Evolutionary conservation across 2,888 invertebrate species (phyloP), one percentile per base, ranked within the genome.

Genomic region (Thalpophila matura): DNA sequence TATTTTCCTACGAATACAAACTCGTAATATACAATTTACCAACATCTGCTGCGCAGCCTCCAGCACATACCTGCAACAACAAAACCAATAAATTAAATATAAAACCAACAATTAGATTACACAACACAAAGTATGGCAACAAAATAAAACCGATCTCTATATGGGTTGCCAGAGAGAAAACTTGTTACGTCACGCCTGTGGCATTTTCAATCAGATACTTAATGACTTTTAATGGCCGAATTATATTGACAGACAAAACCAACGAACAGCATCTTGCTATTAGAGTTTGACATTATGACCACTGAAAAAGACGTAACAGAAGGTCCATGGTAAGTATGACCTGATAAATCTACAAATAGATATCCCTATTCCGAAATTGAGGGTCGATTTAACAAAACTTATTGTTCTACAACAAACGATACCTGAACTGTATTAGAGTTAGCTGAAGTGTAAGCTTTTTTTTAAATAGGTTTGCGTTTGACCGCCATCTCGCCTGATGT

Each of bases 21-120:
- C 12, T 3, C 6, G 10, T n/a, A n/a, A n/a, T n/a, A n/a, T n/a
- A n/a, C n/a, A 61, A 14, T 38, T 50, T 45, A 75, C 73, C 54
- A 56, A 43, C 43, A 55, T 20, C 40, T 18, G 38, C 27, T 29
- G 6, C 49, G 18, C 45, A 53, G 60, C 20, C 42, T 22, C 63
- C 35, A 18, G 22, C 14, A 50, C 77, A 60, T 78, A 79, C 79
- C 77, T 79, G 80, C 16, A 79, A 78, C 60, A 69, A 80, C 59
- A 72, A 72, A 24, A 66, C 26, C 74, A 65, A 64, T 55, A 64
- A 67, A 64, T 77, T 62, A 70, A n/a, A 62, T 45, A 63, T 49
- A 46, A 50, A 60, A 67, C 55, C 60, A 42, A 58, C 57, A 62
- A 56, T 66, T 60, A 71, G 35, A 56, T 79, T 75, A 54, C 74